phyloP scores from a whole-genome alignment of 2,113 vertebrate genomes.

The Channa argus region DNA sequence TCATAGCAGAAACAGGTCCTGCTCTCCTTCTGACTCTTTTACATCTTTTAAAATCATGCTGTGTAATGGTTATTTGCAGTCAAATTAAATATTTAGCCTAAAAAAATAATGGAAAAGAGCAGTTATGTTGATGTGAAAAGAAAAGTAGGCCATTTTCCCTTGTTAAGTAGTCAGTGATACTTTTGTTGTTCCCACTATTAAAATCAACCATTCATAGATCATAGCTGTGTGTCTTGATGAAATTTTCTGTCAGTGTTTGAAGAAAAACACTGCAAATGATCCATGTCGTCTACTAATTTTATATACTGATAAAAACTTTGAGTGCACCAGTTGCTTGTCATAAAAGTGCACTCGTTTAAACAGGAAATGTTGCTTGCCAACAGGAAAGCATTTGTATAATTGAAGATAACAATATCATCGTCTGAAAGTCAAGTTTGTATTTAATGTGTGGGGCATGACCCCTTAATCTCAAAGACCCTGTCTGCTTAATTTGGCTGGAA shows the following conservation, averaged over 20 bases:
- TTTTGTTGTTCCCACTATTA: slow-evolving; percentile 14
- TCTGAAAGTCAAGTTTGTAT: slow-evolving; percentile 30
- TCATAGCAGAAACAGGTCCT: slow-evolving; percentile 87
- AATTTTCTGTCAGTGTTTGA: slow-evolving; percentile 28
- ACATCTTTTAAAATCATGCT: not conserved
- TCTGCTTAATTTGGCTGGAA: not conserved
- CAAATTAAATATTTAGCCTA: not conserved
- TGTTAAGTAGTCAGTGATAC: not conserved
- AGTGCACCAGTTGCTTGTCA: slow-evolving; percentile 13
- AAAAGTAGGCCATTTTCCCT: slow-evolving; percentile 6
- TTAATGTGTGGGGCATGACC: not conserved
- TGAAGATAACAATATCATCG: slow-evolving; percentile 61
- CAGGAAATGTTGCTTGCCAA: slow-evolving; percentile 57
- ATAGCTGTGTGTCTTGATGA: not conserved
- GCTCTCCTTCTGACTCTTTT: not conserved
- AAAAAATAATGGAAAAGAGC: not conserved
- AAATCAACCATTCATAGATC: not conserved
- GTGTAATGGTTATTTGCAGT: not conserved
- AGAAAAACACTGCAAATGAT: not conserved
- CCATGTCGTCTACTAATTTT: not conserved
- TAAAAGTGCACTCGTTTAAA: slow-evolving; percentile 17
- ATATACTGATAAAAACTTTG: slow-evolving; percentile 26
- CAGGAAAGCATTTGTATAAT: slow-evolving; percentile 60
- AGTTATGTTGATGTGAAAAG: slow-evolving; percentile 1
- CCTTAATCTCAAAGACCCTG: not conserved